Conservation (phyloP, 2,113 vertebrate species). For the Acinonyx jubatus region DNA sequence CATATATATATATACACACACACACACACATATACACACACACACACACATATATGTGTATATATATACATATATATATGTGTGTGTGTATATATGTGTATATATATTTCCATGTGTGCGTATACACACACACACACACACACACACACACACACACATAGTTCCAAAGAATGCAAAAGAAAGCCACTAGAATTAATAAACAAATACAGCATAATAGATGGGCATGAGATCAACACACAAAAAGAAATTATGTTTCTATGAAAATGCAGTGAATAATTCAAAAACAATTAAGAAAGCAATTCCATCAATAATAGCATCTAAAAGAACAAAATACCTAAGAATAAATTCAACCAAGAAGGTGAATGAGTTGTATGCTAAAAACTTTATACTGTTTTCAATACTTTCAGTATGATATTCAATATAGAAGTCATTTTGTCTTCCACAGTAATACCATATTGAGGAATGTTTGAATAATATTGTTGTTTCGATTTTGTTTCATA, state of each 20-base stretch:
- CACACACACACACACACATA: neutral
- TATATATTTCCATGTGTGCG: no score
- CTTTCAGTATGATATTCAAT: neutral
- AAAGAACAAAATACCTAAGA: neutral
- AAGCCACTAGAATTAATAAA: neutral
- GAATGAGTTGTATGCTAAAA: neutral
- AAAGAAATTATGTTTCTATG: neutral
- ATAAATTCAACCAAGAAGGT: neutral
- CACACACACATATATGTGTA: no score
- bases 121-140: no score
- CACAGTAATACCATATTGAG: neutral
- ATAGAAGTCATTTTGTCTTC: neutral
- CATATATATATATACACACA: no score
- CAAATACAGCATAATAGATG: neutral
- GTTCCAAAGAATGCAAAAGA: neutral
- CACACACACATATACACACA: no score
- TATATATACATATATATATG: no score
- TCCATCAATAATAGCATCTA: neutral
- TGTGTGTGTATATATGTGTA: no score
- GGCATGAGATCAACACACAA: neutral
- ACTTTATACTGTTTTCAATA: neutral
- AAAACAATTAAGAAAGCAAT: neutral
- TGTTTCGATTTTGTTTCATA: neutral
- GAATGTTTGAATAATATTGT: neutral
- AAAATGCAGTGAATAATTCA: neutral